Conservation (phyloP, 2,113 vertebrate species). For the Lepus timidus region DNA sequence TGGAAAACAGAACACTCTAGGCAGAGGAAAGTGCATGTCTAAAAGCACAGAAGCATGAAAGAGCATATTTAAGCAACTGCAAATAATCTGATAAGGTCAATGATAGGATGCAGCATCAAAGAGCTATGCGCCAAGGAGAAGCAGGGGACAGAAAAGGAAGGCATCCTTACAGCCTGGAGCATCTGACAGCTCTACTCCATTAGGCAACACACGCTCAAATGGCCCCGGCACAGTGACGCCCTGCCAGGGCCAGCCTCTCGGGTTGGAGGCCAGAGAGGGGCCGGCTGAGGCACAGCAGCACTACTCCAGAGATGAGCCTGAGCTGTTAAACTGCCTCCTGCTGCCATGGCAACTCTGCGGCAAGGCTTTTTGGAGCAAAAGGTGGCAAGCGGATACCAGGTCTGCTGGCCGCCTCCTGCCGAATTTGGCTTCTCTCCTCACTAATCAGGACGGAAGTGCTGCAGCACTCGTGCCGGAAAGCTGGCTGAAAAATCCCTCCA, state of each 20-base stretch:
- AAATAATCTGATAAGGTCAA: constrained; percentile 33
- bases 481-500: neutral
- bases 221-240: neutral
- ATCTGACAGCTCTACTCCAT: neutral
- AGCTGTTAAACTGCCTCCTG: constrained; percentile 74
- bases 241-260: neutral
- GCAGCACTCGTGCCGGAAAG: neutral
- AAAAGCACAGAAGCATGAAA: constrained; percentile 67
- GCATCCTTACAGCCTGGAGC: neutral
- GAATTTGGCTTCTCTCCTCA: constrained; percentile 76
- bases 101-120: neutral
- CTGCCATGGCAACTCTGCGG: constrained; percentile 81
- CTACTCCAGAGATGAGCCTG: constrained; percentile 44
- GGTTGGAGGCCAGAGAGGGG: neutral
- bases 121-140: neutral
- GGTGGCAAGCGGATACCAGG: constrained; percentile 73
- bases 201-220: neutral
- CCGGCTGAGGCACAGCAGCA: neutral
- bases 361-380: constrained; percentile 76
- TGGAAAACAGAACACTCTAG: constrained; percentile 26
- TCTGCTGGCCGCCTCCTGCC: constrained; percentile 74
- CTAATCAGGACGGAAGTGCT: constrained; percentile 70
- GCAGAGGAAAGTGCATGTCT: constrained; percentile 42
- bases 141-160: neutral
- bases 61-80: constrained; percentile 64